These are phyloP conservation scores for Molorchus minor DNA, from an alignment of 2,888 invertebrate genomes.

Conservation along the genomic window DNA sequence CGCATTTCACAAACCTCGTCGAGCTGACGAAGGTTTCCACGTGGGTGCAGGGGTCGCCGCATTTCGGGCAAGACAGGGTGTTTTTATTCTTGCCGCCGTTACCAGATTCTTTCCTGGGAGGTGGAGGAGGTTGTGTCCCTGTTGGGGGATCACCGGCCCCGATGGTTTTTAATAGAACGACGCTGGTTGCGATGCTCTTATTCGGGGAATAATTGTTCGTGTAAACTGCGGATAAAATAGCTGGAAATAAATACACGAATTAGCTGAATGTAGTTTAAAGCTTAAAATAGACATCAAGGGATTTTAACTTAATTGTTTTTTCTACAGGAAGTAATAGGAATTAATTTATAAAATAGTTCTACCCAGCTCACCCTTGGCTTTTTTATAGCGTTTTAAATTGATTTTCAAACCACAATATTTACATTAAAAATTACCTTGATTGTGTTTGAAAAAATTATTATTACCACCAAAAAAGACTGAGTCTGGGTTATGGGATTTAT, in stretches of 20 bases:
- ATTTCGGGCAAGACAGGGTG: constrained; percentile 92
- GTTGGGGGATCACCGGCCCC: constrained; percentile 54
- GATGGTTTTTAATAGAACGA: constrained; percentile 54
- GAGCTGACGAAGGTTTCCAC: constrained; percentile 98
- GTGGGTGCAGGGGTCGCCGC: constrained; percentile 86
- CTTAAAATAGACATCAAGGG: no score
- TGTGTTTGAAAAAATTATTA: no score
- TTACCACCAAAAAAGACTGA: no score
- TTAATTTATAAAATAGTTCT: no score
- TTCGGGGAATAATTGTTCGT: constrained; percentile 43
- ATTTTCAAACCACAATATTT: no score
- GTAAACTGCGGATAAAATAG: constrained; percentile 51
- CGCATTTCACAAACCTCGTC: constrained; percentile 96
- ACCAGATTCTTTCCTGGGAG: constrained; percentile 46
- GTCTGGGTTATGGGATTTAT: no score
- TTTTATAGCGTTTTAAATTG: no score
- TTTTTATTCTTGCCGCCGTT: constrained; percentile 75
- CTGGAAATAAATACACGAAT: constrained; percentile 43
- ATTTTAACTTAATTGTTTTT: no score
- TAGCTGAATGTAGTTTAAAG: no score
- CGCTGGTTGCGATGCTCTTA: constrained; percentile 52
- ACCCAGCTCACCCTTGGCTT: no score
- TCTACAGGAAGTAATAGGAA: no score
- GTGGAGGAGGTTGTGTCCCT: constrained; percentile 32
- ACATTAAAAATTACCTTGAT: no score